phyloP scores from a whole-genome alignment of 23 tunicate genomes.

The Diplosoma virens region DNA sequence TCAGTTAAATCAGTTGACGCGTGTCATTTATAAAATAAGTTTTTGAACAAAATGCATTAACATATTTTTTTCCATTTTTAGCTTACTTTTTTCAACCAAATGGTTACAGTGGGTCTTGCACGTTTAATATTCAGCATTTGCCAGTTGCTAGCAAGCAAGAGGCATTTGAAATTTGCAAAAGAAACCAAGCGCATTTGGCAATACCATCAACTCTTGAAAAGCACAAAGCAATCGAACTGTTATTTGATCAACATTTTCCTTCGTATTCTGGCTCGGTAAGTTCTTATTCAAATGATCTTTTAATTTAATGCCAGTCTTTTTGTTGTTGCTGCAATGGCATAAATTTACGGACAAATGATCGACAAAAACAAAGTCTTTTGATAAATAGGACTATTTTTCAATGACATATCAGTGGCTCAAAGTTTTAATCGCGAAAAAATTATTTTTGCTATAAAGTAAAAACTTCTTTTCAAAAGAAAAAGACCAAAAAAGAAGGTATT shows the following conservation, averaged over 20 bases:
- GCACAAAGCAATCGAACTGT: not conserved
- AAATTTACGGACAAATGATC: not conserved
- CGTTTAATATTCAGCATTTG: not conserved
- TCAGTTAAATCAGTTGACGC: no score
- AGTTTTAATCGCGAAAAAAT: no score
- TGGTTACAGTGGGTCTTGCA: not conserved
- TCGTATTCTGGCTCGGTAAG: not conserved
- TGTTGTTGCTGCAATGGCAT: not conserved
- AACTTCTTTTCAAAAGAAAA: no score
- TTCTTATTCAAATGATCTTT: not conserved
- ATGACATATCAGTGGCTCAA: no score
- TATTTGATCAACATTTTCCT: not conserved
- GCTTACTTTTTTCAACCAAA: no score
- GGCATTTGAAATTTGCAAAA: not conserved
- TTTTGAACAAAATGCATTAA: no score
- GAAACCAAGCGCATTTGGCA: not conserved
- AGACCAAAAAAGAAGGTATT: no score
- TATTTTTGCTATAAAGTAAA: no score
- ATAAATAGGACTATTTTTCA: no score
- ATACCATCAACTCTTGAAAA: not conserved
- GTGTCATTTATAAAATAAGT: no score
- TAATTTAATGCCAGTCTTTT: not conserved
- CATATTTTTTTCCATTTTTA: no score
- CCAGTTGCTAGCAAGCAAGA: not conserved
- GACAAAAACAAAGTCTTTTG: no score